These are phyloP conservation scores for Fistularia commersonii DNA, from an alignment of 2,797 vertebrate genomes.

Conservation along the genomic window DNA sequence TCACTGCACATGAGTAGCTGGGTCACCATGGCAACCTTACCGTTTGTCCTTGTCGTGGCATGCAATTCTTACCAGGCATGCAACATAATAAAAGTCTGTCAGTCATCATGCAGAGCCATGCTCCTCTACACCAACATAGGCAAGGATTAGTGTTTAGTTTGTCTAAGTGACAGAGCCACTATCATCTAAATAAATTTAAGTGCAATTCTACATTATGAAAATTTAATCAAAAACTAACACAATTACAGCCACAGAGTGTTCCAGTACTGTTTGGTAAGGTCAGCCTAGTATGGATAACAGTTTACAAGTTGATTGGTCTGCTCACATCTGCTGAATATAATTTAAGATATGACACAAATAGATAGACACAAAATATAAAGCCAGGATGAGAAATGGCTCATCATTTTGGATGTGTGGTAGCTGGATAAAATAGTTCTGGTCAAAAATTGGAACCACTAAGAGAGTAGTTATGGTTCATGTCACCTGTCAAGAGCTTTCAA, in stretches of 20 bases:
- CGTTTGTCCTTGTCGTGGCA: conserved; percentile 40
- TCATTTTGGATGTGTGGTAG: no score
- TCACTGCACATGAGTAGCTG: conserved; percentile 33
- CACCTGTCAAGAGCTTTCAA: no score
- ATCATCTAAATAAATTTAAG: neutral
- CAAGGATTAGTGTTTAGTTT: conserved; percentile 24
- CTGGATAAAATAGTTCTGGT: no score
- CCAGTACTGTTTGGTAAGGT: neutral
- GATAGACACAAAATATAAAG: no score
- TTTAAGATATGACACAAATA: no score
- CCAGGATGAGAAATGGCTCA: no score
- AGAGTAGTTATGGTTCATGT: no score
- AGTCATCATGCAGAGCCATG: conserved; percentile 60
- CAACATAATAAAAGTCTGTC: conserved; percentile 51
- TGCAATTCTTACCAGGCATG: conserved; percentile 66
- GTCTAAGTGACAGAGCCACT: no score
- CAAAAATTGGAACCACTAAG: no score
- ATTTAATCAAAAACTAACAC: conserved; percentile 5
- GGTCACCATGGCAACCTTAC: conserved; percentile 52
- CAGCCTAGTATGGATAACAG: neutral
- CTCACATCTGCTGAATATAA: neutral
- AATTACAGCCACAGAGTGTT: conserved; percentile 3
- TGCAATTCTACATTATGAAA: conserved; percentile 4
- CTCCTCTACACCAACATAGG: conserved; percentile 1
- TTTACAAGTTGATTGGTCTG: neutral